Percentiles rank a stretch among this genome's conserved stretches.
These are phyloP conservation scores for Drosophila mimetica DNA, from an alignment of 2,888 invertebrate genomes.

Conservation along the genomic window DNA sequence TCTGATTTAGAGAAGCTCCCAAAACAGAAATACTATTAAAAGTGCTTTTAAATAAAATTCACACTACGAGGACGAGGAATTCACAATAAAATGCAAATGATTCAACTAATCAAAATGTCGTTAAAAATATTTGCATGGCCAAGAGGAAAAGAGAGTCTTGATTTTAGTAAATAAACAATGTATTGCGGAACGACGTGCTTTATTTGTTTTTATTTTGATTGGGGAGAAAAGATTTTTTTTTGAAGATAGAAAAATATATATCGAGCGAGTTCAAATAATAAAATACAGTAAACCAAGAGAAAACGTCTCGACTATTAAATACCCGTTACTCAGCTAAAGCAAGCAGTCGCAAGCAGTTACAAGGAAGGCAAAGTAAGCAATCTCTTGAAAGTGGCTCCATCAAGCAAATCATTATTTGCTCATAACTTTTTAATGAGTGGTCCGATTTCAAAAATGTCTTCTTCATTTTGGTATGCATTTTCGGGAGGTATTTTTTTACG, in stretches of 20 bases:
- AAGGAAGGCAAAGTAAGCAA: no score
- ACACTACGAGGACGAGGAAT: slow-evolving; percentile 1
- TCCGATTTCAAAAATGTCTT: no score
- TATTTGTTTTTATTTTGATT: not conserved
- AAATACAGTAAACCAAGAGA: no score
- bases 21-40: slow-evolving; percentile 17
- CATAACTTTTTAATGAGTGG: no score
- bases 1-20: slow-evolving; percentile 1
- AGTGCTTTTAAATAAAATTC: slow-evolving; percentile 14
- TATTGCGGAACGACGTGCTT: not conserved
- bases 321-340: no score
- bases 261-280: not conserved
- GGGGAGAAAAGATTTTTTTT: not conserved
- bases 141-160: not conserved
- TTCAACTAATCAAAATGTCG: slow-evolving; percentile 28
- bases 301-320: no score
- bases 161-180: slow-evolving; percentile 6
- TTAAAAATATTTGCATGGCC: slow-evolving; percentile 27
- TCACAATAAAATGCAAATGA: slow-evolving; percentile 10
- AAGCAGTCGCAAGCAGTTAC: no score
- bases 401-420: no score
- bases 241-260: not conserved
- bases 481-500: no score
- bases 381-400: no score
- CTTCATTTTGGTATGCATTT: no score